phyloP scores from a whole-genome alignment of 2,888 invertebrate genomes.

The Phragmatobia fuliginosa region DNA sequence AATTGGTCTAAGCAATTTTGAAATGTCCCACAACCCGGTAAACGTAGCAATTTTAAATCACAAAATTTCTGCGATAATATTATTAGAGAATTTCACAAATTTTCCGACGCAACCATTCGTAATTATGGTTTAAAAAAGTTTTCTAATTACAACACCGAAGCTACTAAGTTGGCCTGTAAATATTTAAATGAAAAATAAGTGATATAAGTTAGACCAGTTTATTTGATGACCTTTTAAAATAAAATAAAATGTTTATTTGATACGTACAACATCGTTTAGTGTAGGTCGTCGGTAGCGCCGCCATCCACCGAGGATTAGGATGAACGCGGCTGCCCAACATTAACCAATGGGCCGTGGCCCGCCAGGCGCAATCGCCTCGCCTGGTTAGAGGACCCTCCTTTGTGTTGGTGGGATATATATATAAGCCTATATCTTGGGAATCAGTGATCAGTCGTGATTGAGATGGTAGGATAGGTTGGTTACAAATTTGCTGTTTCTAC shows the following conservation, averaged over 20 bases:
- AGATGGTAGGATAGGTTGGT: not conserved
- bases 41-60: constrained; percentile 45
- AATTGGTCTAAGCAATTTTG: constrained; percentile 29
- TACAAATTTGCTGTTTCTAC: no score
- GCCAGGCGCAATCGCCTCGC: no score
- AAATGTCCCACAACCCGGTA: constrained; percentile 39
- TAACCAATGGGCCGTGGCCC: no score
- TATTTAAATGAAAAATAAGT: constrained; percentile 57
- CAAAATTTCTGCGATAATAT: constrained; percentile 47
- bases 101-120: constrained; percentile 48
- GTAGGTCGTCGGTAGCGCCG: no score
- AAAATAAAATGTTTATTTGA: no score
- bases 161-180: constrained; percentile 59
- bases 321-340: no score
- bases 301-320: no score
- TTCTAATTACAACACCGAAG: constrained; percentile 59
- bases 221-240: constrained; percentile 38
- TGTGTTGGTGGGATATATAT: no score
- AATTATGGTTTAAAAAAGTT: constrained; percentile 59
- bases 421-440: no score
- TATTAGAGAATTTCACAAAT: constrained; percentile 41
- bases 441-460: no score
- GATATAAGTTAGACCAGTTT: constrained; percentile 40
- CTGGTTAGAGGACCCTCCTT: no score
- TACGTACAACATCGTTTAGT: no score